These are phyloP conservation scores for Anthoptus insignis DNA, from an alignment of 2,888 invertebrate species.

Conservation along the genomic window DNA sequence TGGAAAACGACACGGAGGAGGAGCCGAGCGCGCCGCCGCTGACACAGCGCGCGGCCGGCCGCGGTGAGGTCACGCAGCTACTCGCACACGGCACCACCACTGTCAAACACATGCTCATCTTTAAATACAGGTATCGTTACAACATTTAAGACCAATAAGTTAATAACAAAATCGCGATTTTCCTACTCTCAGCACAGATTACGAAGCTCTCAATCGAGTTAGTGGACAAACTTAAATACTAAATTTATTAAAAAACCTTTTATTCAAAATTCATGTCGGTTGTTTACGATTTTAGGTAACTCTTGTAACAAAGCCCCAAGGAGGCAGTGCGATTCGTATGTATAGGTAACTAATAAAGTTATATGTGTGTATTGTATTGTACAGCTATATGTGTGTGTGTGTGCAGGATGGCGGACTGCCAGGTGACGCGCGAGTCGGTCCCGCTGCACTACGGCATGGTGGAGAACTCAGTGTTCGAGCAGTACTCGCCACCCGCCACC, in stretches of 20 bases:
- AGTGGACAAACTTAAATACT: too few species aligned
- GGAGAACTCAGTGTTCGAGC: constrained; percentile 73
- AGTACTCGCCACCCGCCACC: constrained; percentile 50
- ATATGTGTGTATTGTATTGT: too few species aligned
- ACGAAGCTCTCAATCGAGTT: too few species aligned
- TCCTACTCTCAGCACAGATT: too few species aligned
- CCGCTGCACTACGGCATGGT: constrained; percentile 77
- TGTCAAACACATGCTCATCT: constrained; percentile 67
- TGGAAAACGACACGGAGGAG: constrained; percentile 35
- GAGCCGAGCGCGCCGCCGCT: constrained; percentile 46
- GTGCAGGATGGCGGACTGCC: constrained; percentile 66
- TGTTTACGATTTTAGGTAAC: too few species aligned
- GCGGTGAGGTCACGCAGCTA: constrained; percentile 68
- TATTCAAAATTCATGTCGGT: too few species aligned
- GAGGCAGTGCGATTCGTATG: too few species aligned
- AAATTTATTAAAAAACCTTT: too few species aligned
- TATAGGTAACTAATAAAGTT: too few species aligned
- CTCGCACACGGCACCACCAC: constrained; percentile 71
- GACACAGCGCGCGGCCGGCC: constrained; percentile 65
- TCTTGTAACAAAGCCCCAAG: too few species aligned
- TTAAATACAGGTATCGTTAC: constrained; percentile 70
- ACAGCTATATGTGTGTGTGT: not conserved
- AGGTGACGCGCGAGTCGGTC: constrained; percentile 71
- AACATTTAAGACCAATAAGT: too few species aligned
- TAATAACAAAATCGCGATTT: too few species aligned